Conservation (phyloP, 1,140 invertebrate genomes). For the Drosophila bocki region DNA sequence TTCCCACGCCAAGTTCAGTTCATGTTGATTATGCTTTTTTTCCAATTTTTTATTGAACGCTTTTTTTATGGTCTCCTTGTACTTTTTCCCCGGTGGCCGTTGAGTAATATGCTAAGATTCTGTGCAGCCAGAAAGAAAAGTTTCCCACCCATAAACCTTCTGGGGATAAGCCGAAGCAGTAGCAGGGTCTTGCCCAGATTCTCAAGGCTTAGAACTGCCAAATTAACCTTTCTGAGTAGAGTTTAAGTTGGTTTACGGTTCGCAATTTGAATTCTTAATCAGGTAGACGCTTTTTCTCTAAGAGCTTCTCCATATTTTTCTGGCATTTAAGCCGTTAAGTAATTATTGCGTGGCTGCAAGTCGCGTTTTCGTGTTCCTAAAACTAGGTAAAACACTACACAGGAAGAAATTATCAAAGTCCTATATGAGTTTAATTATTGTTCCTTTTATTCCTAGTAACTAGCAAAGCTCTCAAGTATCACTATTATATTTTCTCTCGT, state of each 20-base stretch:
- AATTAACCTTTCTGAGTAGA: constrained; percentile 12
- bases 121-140: constrained; percentile 5
- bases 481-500: neutral
- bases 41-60: constrained; percentile 48
- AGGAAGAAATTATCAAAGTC: neutral
- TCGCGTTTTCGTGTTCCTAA: neutral
- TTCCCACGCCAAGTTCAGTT: constrained; percentile 46
- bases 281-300: neutral
- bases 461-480: neutral
- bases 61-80: constrained; percentile 16
- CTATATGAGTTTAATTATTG: neutral
- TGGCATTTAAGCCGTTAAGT: constrained; percentile 13
- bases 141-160: constrained; percentile 35
- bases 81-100: constrained; percentile 36
- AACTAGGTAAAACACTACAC: neutral
- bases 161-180: constrained; percentile 3
- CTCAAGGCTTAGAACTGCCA: constrained; percentile 14
- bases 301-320: neutral
- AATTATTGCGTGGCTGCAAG: constrained; percentile 12
- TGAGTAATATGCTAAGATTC: constrained; percentile 41
- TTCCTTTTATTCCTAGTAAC: neutral
- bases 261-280: constrained; percentile 28
- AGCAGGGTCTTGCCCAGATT: neutral
- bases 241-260: constrained; percentile 9
- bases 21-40: constrained; percentile 49